A percentile compares a stretch with the other conserved stretches of the same genome.
phyloP scores from a whole-genome alignment of 2,888 invertebrate species.

The Mesochorus sp. region DNA sequence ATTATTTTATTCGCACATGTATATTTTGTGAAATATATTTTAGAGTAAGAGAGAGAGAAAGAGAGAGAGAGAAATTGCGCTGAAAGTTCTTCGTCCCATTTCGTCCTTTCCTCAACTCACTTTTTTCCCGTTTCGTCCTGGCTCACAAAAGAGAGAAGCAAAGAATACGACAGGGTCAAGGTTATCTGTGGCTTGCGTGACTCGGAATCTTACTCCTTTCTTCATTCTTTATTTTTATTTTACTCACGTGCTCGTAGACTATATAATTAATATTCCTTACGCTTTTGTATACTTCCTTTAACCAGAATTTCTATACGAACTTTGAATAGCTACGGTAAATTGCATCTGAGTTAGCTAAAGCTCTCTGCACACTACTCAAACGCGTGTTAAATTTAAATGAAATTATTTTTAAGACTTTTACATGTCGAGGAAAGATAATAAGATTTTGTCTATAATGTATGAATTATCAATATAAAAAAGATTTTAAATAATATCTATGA shows the following conservation, averaged over 20 bases:
- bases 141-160: background rate
- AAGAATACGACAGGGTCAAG: conserved; percentile 35
- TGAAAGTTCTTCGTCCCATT: background rate
- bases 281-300: background rate
- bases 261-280: conserved; percentile 16
- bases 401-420: too few relatives aligned
- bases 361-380: background rate
- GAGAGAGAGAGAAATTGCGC: background rate
- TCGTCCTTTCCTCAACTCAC: background rate
- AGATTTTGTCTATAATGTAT: too few relatives aligned
- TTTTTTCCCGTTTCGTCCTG: background rate
- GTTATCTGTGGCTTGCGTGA: conserved; percentile 37
- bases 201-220: conserved; percentile 3
- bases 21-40: background rate
- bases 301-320: background rate
- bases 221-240: background rate
- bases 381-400: too few relatives aligned
- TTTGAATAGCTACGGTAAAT: background rate
- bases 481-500: too few relatives aligned
- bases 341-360: background rate
- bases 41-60: background rate
- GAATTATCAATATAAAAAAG: too few relatives aligned
- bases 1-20: background rate
- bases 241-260: background rate
- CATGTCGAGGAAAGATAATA: too few relatives aligned